phyloP scores from a whole-genome alignment of 1,140 invertebrate genomes.

The Drosophila repleta region DNA sequence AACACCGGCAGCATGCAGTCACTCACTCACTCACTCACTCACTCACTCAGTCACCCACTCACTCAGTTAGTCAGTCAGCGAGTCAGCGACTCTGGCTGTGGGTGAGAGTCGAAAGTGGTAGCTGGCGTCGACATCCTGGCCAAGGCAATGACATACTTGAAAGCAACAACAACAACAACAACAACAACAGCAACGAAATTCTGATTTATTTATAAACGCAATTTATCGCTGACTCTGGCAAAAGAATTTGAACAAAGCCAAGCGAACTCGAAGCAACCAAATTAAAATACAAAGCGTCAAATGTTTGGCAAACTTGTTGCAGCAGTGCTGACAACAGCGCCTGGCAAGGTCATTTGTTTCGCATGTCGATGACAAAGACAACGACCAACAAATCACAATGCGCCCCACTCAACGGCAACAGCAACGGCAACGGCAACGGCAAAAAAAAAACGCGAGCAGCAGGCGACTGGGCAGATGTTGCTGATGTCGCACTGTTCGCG shows the following conservation, averaged over 20 bases:
- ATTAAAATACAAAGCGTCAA: constrained; percentile 67
- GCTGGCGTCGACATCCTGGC: constrained; percentile 67
- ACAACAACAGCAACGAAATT: no score
- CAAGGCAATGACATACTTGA: constrained; percentile 32
- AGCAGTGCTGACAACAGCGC: constrained; percentile 5
- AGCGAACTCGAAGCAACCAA: no score
- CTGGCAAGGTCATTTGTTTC: constrained; percentile 78
- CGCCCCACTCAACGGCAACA: not conserved
- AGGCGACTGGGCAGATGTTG: constrained; percentile 52
- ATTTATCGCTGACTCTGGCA: constrained; percentile 70
- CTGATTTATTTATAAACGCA: constrained; percentile 80
- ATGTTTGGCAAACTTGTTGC: constrained; percentile 79
- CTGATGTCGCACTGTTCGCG: constrained; percentile 32
- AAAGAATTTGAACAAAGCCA: constrained; percentile 55
- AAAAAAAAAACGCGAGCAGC: constrained; percentile 7
- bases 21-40: constrained; percentile 28
- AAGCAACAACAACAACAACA: constrained; percentile 19
- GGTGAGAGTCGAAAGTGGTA: constrained; percentile 25
- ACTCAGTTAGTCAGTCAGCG: constrained; percentile 29
- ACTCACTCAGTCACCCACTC: constrained; percentile 44
- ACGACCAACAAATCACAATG: constrained; percentile 40
- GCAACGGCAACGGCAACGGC: no score
- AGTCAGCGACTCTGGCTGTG: constrained; percentile 5
- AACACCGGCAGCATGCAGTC: constrained; percentile 58
- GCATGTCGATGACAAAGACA: constrained; percentile 75